phyloP scores from a whole-genome alignment of 2,888 invertebrate genomes.

The Tinea semifulvella region DNA sequence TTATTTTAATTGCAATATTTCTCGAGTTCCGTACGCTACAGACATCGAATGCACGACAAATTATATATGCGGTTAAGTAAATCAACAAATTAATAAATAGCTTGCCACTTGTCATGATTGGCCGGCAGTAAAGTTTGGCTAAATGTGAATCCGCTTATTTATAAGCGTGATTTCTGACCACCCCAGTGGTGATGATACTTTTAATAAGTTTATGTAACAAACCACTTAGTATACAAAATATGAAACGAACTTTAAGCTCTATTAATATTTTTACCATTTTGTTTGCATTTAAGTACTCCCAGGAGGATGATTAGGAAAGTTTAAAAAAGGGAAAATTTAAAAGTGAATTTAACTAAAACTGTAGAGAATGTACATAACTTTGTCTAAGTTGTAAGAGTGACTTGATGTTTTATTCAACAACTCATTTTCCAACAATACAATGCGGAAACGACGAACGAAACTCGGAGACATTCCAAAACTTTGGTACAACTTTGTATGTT shows the following conservation, averaged over 20 bases:
- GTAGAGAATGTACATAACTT: constrained; percentile 12
- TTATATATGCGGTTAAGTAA: no score
- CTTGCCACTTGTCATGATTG: no score
- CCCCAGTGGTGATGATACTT: no score
- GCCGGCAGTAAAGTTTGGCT: no score
- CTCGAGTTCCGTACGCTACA: no score
- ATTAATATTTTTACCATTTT: neutral
- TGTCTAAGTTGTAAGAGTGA: constrained; percentile 13
- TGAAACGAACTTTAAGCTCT: neutral
- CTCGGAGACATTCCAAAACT: constrained; percentile 14
- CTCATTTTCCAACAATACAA: constrained; percentile 15
- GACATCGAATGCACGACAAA: no score
- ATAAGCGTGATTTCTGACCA: no score
- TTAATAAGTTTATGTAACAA: neutral
- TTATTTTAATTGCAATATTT: no score
- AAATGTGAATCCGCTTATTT: no score
- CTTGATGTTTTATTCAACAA: constrained; percentile 15
- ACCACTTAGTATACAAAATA: neutral
- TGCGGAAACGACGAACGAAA: constrained; percentile 14
- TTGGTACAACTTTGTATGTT: constrained; percentile 12
- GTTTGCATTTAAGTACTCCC: neutral
- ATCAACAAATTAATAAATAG: no score
- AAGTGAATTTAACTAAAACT: constrained; percentile 13
- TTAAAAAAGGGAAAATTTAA: constrained; percentile 2
- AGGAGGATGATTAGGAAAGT: constrained; percentile 4